Conservation (phyloP, 2,113 vertebrate genomes). For the Zosterops japonicus region DNA sequence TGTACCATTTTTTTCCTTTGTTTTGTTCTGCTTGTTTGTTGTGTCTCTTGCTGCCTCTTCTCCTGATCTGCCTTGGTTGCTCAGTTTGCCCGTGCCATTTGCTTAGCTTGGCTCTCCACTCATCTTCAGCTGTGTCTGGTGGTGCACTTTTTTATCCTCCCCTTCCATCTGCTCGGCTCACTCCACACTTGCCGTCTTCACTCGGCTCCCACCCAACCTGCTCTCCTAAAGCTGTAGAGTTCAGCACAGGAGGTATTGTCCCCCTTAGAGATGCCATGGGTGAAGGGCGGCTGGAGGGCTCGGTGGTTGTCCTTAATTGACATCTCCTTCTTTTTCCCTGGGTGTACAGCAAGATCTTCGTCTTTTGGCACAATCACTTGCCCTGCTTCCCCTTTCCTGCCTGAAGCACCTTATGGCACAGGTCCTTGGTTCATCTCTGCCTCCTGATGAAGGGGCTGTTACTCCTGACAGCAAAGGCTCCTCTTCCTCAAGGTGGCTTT, state of each 20-base stretch:
- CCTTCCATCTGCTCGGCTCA: constrained; percentile 15
- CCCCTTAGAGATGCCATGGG: not conserved
- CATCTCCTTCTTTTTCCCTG: not conserved
- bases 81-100: not conserved
- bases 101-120: constrained; percentile 31
- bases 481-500: constrained; percentile 40
- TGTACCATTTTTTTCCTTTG: not conserved
- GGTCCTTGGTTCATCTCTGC: constrained; percentile 25
- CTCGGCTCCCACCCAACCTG: not conserved
- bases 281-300: not conserved
- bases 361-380: constrained; percentile 18
- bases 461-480: not conserved
- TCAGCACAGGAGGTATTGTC: not conserved
- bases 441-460: constrained; percentile 8
- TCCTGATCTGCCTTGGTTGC: constrained; percentile 14
- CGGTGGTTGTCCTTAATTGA: not conserved
- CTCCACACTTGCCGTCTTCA: not conserved
- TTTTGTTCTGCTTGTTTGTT: constrained; percentile 26
- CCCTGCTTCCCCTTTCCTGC: constrained; percentile 30
- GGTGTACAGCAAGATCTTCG: constrained; percentile 3
- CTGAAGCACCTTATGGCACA: constrained; percentile 41
- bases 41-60: constrained; percentile 7
- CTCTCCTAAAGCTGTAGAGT: not conserved
- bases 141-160: not conserved
- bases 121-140: not conserved